Conservation (phyloP, 2,797 vertebrate species). For the Lithobates pipiens region DNA sequence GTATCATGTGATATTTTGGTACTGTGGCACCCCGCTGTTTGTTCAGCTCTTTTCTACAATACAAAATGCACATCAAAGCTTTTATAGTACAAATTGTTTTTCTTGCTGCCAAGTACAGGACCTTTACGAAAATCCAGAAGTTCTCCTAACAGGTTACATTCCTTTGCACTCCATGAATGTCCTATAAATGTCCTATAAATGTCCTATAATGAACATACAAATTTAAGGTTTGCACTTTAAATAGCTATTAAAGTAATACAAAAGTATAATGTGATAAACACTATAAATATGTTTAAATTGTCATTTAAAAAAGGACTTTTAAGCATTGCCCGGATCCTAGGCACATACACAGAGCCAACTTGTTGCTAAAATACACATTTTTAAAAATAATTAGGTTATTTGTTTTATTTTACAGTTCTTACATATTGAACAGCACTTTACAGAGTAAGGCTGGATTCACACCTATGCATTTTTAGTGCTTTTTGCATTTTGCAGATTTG, state of each 20-base stretch:
- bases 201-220: background rate
- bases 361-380: too few relatives aligned
- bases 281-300: background rate
- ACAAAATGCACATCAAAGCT: constrained; percentile 13
- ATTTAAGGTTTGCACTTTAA: background rate
- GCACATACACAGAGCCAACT: too few relatives aligned
- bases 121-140: background rate
- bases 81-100: constrained; percentile 34
- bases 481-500: too few relatives aligned
- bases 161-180: background rate
- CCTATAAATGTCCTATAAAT: too few relatives aligned
- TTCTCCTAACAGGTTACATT: background rate
- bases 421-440: too few relatives aligned
- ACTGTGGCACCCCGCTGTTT: background rate
- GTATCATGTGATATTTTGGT: constrained; percentile 40
- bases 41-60: constrained; percentile 17
- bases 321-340: too few relatives aligned
- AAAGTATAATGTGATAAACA: background rate
- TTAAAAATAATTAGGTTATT: too few relatives aligned
- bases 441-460: too few relatives aligned
- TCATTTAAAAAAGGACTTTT: too few relatives aligned
- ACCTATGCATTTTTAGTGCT: too few relatives aligned
- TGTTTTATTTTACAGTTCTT: too few relatives aligned
- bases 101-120: background rate
- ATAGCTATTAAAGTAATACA: background rate